Percentiles rank a stretch among this genome's conserved stretches.
Conservation (phyloP, 2,797 vertebrate genomes). For the Limosa lapponica region DNA sequence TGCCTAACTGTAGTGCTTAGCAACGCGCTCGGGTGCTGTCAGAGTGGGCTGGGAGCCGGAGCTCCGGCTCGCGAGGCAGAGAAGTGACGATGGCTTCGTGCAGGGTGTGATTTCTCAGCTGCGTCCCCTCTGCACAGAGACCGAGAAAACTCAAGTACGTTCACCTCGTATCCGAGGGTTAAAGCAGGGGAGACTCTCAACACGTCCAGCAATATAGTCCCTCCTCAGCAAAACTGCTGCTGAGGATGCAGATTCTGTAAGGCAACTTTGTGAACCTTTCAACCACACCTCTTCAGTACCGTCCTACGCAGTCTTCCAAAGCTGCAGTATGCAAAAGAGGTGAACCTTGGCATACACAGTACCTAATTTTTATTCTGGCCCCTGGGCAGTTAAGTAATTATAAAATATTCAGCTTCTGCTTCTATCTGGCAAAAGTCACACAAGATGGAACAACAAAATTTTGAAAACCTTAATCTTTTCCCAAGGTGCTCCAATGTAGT, state of each 20-base stretch:
- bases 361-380: not conserved
- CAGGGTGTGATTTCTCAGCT: not conserved
- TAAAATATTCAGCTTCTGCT: not conserved
- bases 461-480: not conserved
- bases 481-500: not conserved
- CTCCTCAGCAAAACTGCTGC: not conserved
- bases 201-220: not conserved
- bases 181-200: not conserved
- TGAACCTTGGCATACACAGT: not conserved
- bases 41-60: not conserved
- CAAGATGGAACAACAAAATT: not conserved
- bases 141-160: not conserved
- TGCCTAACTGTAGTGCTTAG: conserved; percentile 24
- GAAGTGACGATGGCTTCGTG: not conserved
- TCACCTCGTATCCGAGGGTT: not conserved
- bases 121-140: not conserved
- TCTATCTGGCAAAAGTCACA: not conserved
- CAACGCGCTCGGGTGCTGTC: not conserved
- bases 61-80: not conserved
- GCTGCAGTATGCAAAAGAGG: not conserved
- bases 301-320: not conserved
- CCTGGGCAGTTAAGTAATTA: not conserved
- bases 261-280: not conserved
- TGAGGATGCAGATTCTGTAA: not conserved
- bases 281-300: not conserved